A percentile compares a stretch with the other conserved stretches of the same genome.
These are phyloP conservation scores for Pachypeltis micranthus DNA, from an alignment of 1,140 invertebrate genomes.

Conservation along the genomic window DNA sequence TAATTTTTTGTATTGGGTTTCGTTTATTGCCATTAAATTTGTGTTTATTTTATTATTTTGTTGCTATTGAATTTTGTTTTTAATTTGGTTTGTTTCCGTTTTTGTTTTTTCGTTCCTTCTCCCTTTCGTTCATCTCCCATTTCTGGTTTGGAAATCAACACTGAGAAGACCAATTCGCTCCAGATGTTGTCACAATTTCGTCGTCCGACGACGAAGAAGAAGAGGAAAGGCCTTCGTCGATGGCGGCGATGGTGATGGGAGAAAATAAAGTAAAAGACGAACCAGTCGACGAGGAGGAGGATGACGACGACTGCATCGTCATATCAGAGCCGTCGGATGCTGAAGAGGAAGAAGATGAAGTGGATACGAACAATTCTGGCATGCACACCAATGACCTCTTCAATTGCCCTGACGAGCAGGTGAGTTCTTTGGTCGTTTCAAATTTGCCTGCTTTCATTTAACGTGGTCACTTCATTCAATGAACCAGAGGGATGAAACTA, in stretches of 20 bases:
- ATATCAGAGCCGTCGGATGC: conserved; percentile 45
- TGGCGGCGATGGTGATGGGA: conserved; percentile 50
- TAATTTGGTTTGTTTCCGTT: conserved; percentile 3
- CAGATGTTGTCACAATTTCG: conserved; percentile 50
- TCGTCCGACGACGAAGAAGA: conserved; percentile 46
- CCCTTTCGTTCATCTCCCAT: conserved; percentile 26
- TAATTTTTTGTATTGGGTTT: no score
- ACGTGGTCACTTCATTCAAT: no score
- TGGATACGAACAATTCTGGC: conserved; percentile 53
- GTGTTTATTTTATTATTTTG: conserved; percentile 11
- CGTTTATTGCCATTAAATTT: not conserved
- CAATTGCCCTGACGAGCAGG: conserved; percentile 77
- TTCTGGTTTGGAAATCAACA: conserved; percentile 28
- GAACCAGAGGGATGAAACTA: no score
- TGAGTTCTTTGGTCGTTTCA: no score
- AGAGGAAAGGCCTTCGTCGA: conserved; percentile 57
- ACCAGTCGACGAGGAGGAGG: conserved; percentile 49
- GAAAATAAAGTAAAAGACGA: conserved; percentile 43
- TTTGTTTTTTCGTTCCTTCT: conserved; percentile 14
- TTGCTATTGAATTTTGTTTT: conserved; percentile 3
- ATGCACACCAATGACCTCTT: conserved; percentile 83
- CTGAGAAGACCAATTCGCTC: conserved; percentile 34
- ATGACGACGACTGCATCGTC: conserved; percentile 72
- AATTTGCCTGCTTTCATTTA: no score
- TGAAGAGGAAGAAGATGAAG: conserved; percentile 46